Conservation (phyloP, 2,888 invertebrate species). For the Pseudeuparius sepicola region DNA sequence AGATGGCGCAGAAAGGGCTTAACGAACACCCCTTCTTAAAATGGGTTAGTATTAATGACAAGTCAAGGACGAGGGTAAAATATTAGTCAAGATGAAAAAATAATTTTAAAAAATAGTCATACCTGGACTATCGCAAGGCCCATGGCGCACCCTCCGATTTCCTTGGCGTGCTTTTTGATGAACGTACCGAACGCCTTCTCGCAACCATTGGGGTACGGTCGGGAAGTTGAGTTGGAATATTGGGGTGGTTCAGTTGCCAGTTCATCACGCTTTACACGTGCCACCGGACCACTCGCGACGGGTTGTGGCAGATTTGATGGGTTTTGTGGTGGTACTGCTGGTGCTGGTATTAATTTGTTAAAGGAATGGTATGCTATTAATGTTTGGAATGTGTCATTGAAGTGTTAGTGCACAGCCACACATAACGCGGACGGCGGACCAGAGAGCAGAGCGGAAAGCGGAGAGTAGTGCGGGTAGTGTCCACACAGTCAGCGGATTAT, state of each 20-base stretch:
- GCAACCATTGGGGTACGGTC: slow-evolving; percentile 54
- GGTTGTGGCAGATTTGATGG: background rate
- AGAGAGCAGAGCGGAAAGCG: too few species aligned
- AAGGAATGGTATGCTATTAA: too few species aligned
- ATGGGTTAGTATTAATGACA: too few species aligned
- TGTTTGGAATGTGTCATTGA: too few species aligned
- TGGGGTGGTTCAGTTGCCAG: slow-evolving; percentile 1
- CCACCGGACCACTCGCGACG: background rate
- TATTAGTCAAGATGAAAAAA: slow-evolving; percentile 1
- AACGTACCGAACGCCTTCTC: slow-evolving; percentile 50
- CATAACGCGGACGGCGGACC: too few species aligned
- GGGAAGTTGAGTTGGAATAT: slow-evolving; percentile 21
- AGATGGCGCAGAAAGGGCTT: too few species aligned
- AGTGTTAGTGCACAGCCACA: too few species aligned
- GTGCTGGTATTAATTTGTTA: background rate
- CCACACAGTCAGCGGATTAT: too few species aligned
- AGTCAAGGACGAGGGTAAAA: slow-evolving; percentile 3
- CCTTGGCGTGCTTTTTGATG: slow-evolving; percentile 59
- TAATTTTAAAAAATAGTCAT: slow-evolving; percentile 23
- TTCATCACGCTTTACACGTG: slow-evolving; percentile 2
- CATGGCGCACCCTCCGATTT: slow-evolving; percentile 72
- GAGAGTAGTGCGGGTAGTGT: too few species aligned
- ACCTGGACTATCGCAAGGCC: slow-evolving; percentile 83
- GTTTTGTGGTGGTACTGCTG: background rate
- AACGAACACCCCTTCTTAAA: too few species aligned